These are phyloP conservation scores for Propithecus coquereli DNA, from an alignment of 2,113 vertebrate genomes.

Conservation along the genomic window DNA sequence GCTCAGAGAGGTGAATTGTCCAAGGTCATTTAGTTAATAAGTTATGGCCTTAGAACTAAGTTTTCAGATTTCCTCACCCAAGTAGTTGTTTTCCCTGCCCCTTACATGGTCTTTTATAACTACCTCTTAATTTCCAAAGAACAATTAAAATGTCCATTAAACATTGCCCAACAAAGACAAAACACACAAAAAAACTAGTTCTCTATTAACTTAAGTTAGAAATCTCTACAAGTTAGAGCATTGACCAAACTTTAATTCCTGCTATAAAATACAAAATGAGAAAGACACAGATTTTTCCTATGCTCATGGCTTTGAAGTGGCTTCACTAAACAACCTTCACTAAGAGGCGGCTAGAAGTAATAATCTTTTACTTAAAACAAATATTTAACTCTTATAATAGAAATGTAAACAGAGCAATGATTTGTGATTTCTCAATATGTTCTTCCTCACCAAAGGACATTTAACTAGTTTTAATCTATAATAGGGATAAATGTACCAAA, in stretches of 20 bases:
- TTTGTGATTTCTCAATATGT: conserved; percentile 45
- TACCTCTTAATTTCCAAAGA: conserved; percentile 33
- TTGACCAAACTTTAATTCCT: not conserved
- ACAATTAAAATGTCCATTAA: conserved; percentile 28
- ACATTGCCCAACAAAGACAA: conserved; percentile 9
- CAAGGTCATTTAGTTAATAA: conserved; percentile 6
- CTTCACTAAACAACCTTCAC: not conserved
- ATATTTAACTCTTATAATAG: conserved; percentile 47
- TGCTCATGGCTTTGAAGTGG: not conserved
- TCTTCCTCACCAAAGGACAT: conserved; percentile 29
- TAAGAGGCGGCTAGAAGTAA: conserved; percentile 1
- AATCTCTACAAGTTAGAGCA: conserved; percentile 10
- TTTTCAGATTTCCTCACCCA: not conserved
- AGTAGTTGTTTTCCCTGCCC: not conserved
- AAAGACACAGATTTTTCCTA: not conserved
- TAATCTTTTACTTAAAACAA: conserved; percentile 44
- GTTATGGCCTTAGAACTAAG: not conserved
- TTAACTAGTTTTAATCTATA: conserved; percentile 21
- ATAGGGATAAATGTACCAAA: not conserved
- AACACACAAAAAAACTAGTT: not conserved
- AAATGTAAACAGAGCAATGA: conserved; percentile 53
- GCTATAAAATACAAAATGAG: conserved; percentile 35
- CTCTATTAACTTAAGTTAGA: conserved; percentile 11
- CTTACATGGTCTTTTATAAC: not conserved
- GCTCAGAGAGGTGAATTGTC: not conserved